phyloP scores from a whole-genome alignment of 1,140 invertebrate species.

The Caerostris extrusa region DNA sequence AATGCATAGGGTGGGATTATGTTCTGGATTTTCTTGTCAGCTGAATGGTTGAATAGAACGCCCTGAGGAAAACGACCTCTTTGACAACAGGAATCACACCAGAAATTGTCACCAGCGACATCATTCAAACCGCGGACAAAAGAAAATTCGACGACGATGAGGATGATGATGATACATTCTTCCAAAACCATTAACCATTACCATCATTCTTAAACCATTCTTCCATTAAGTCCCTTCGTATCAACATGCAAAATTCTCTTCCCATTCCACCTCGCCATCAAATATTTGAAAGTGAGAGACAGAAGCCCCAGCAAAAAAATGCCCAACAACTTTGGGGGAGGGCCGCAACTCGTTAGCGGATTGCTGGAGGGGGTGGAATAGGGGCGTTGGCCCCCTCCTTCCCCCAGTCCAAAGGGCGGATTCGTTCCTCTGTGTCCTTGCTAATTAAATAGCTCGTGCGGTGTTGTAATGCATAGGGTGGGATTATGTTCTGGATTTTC shows the following conservation, averaged over 20 bases:
- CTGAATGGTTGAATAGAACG: not conserved
- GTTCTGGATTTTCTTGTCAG: not conserved
- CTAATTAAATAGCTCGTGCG: slow-evolving; percentile 43
- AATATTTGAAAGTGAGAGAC: slow-evolving; percentile 14
- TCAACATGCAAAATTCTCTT: not conserved
- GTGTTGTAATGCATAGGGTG: too few species aligned
- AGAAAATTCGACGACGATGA: too few species aligned
- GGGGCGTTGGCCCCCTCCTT: not conserved
- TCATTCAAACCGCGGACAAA: too few species aligned
- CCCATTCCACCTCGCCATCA: not conserved
- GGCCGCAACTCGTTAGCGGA: slow-evolving; percentile 47
- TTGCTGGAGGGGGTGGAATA: not conserved
- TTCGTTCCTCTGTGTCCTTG: slow-evolving; percentile 12
- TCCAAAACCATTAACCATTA: too few species aligned
- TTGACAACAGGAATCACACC: too few species aligned
- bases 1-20: not conserved
- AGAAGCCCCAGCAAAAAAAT: slow-evolving; percentile 41
- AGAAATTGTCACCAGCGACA: too few species aligned
- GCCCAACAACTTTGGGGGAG: slow-evolving; percentile 39
- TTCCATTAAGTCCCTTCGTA: slow-evolving; percentile 23
- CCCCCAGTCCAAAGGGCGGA: slow-evolving; percentile 24
- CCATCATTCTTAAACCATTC: too few species aligned
- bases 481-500: not conserved
- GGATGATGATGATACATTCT: too few species aligned
- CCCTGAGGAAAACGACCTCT: too few species aligned